Evolutionary conservation across 2,113 vertebrate genomes (phyloP), one percentile per base, ranked within the genome.

Genomic region (Tauraco erythrolophus): DNA sequence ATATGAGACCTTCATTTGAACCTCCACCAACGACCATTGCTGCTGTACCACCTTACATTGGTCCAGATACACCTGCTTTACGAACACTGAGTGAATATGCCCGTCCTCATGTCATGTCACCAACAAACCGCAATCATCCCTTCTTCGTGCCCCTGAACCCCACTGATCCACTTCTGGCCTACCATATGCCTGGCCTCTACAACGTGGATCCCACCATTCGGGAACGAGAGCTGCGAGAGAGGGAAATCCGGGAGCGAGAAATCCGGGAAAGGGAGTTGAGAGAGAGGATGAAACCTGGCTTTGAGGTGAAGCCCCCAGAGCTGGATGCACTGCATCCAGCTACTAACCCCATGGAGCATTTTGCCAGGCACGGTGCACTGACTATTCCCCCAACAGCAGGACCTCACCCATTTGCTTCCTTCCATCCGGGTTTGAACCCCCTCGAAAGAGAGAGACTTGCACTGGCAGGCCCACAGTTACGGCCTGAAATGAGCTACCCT

Each of bases 291-390:
- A 99, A 99, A 93, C 99, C 99, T 0, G 99, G 99, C 76, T 99
- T 99, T 37, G 99, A 99, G 98, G 99, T 99, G 97, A 99, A 99
- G 97, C 99, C 99, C 8, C 99, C 99, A 0, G 99, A 99, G 97
- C 98, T 99, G 86, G 99, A 99, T 61, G 96, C 99, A 16, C 97
- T 99, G 94, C 99, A 99, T 97, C 99, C 99, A 4, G 99, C 99
- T 56, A 98, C 99, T 54, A 99, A 99, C 89, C 99, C 99, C 96
- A 99, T 99, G 99, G 99, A 99, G 99, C 99, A 99, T 98, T 99
- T 99, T 88, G 99, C 99, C 85, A 97, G 99, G 89, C 99, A 99
- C 14, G 99, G 99, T 5, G 99, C 99, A 77, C 99, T 99, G 96
- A 98, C 99, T 51, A 98, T 99, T 81, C 99, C 99, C 50, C 99